phyloP scores from a whole-genome alignment of 1,140 invertebrate species.

The Euborellia annulipes region DNA sequence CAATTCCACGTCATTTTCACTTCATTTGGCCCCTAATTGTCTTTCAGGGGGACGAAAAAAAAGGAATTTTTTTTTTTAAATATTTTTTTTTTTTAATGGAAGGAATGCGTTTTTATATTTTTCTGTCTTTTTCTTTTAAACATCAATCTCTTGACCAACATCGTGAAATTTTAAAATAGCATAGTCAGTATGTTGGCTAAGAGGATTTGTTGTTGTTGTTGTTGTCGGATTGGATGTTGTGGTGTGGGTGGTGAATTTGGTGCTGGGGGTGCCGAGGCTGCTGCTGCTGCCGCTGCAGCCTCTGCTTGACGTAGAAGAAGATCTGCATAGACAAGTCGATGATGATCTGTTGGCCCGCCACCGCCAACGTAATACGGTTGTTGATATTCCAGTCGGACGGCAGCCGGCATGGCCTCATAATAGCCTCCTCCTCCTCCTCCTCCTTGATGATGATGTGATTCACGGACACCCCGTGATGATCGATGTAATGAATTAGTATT shows the following conservation, averaged over 20 bases:
- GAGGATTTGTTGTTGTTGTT: conserved; percentile 15
- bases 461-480: too few relatives aligned
- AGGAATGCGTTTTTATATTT: too few relatives aligned
- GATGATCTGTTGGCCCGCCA: conserved; percentile 11
- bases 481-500: too few relatives aligned
- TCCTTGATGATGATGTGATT: too few relatives aligned
- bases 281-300: conserved; percentile 20
- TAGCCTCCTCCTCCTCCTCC: too few relatives aligned
- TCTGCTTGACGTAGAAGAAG: too few relatives aligned
- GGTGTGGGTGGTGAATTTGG: conserved; percentile 8
- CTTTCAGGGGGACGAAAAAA: background rate
- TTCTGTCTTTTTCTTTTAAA: too few relatives aligned
- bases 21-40: conserved; percentile 1
- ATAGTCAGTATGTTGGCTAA: conserved; percentile 56
- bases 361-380: conserved; percentile 8
- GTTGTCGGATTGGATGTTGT: conserved; percentile 11
- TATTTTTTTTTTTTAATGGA: too few relatives aligned
- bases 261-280: conserved; percentile 13
- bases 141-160: conserved; percentile 56
- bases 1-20: too few relatives aligned
- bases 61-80: conserved; percentile 3
- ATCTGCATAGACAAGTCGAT: conserved; percentile 22
- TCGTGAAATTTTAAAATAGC: conserved; percentile 63
- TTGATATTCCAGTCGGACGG: conserved; percentile 9
- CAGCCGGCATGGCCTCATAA: too few relatives aligned